Evolutionary conservation across 2,888 invertebrate genomes (phyloP).

Genomic region (Blastobasis lacticolella): DNA sequence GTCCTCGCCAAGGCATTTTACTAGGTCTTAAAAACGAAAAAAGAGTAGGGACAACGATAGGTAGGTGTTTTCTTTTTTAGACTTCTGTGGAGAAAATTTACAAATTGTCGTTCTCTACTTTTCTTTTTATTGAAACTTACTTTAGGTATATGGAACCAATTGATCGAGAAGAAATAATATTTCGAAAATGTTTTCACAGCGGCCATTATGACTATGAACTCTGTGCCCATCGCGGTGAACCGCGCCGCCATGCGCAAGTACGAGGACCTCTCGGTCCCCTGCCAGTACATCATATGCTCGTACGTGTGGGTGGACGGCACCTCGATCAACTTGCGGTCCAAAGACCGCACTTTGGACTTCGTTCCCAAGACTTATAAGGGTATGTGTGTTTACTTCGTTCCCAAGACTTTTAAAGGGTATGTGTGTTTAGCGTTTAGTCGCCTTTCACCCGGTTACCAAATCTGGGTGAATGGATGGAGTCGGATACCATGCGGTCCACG

Average conservation of each 20-base stretch:
- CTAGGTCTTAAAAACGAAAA: too few species aligned
- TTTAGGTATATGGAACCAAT: too few species aligned
- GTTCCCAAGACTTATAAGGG: conserved; percentile 73
- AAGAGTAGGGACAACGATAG: too few species aligned
- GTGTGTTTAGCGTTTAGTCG: too few species aligned
- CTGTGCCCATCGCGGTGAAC: conserved; percentile 51
- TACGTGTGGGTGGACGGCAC: conserved; percentile 87
- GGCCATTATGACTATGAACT: conserved; percentile 39
- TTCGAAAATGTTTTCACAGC: neutral
- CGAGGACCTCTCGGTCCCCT: conserved; percentile 75
- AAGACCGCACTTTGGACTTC: conserved; percentile 80
- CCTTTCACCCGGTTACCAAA: too few species aligned
- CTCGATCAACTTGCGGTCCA: conserved; percentile 79
- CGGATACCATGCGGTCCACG: too few species aligned
- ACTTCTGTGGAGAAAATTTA: too few species aligned
- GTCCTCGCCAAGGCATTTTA: too few species aligned
- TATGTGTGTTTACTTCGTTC: conserved; percentile 13
- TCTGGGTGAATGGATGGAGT: too few species aligned
- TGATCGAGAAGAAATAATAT: neutral
- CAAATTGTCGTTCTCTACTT: neutral
- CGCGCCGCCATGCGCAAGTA: conserved; percentile 71
- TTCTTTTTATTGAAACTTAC: too few species aligned
- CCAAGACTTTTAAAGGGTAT: too few species aligned
- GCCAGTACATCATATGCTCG: conserved; percentile 74
- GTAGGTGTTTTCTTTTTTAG: too few species aligned